These are phyloP conservation scores for Palythoa caribaeorum DNA, from an alignment of 92 coral and sea anemone genomes.

Conservation along the genomic window DNA sequence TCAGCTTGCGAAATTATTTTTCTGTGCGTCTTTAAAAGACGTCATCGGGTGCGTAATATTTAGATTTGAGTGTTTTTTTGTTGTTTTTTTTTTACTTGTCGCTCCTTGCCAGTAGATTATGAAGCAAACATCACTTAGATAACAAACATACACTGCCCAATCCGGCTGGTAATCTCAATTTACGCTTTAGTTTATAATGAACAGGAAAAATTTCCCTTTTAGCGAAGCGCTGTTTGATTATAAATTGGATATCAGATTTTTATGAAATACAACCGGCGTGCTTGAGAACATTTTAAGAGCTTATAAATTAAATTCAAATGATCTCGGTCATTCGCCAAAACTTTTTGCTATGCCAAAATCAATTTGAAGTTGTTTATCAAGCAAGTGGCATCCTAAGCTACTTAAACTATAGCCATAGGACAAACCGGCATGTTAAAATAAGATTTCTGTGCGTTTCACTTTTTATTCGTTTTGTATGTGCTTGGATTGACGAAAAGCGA, in stretches of 20 bases:
- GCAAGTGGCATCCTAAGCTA: not conserved
- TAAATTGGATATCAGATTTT: not conserved
- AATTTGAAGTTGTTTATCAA: not conserved
- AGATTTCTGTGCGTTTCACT: not conserved
- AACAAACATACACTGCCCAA: not conserved
- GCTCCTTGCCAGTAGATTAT: not conserved
- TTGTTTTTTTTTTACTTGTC: not conserved
- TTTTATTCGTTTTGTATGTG: not conserved
- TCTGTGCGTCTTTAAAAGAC: not conserved
- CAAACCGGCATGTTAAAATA: not conserved
- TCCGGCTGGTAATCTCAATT: not conserved
- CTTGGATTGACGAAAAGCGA: not conserved
- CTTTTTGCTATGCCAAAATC: not conserved
- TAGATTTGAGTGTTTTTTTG: not conserved
- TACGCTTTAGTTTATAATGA: not conserved
- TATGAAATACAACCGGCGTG: no score
- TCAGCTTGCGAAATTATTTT: not conserved
- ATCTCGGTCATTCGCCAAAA: no score
- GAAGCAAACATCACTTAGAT: not conserved
- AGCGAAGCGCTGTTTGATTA: not conserved
- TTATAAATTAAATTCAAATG: no score
- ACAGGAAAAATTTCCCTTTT: not conserved
- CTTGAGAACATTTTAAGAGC: no score
- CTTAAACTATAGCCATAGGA: no score
- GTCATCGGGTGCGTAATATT: not conserved